Evolutionary conservation across 2,113 vertebrate species (phyloP), one percentile per base, ranked within the genome.

Genomic region (Orthonyx spaldingii): DNA sequence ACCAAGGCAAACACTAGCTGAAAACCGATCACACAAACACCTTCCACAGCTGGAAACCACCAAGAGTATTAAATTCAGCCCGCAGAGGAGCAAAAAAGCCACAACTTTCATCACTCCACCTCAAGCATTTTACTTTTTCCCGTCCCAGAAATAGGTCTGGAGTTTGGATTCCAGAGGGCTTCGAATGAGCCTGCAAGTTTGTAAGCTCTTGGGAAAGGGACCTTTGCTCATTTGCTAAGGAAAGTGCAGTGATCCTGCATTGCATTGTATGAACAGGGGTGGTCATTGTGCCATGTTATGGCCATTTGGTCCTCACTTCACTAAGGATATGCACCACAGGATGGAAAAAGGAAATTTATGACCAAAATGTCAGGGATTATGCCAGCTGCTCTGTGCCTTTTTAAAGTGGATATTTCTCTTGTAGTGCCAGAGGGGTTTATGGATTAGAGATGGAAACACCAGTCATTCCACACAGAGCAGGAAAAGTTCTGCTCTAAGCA

Each of bases 401-500:
- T 66, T 66, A 13, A 78, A 89, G 85, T 9, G 27, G 74, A 76
- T 90, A 39, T 61, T 96, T 71, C 84, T 93, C 47, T 77, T 78
- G 15, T 76, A 84, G 52, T 16, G 52, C 68, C 84, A 84, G 83
- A 92, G 53, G 37, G n/a, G 49, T 94, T 90, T 79, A 90, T 71
- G 79, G 94, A 94, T 94, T 93, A 83, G 87, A 74, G 42, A 83
- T 94, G 95, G 93, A 95, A 95, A 96, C 94, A 91, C 81, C 93
- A 90, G 35, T 77, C 81, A 8, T 96, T 97, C 94, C 75, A 23
- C 52, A 69, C 13, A 64, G 60, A 66, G 87, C 9, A 55, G 63
- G 47, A 84, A 82, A 90, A 90, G 69, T 93, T 94, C 90, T 12
- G 13, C 64, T 84, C 83, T 78, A 81, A 75, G 64, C 70, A 84